Evolutionary conservation across 2,113 vertebrate genomes (phyloP).

Genomic region (Macrotis lagotis): DNA sequence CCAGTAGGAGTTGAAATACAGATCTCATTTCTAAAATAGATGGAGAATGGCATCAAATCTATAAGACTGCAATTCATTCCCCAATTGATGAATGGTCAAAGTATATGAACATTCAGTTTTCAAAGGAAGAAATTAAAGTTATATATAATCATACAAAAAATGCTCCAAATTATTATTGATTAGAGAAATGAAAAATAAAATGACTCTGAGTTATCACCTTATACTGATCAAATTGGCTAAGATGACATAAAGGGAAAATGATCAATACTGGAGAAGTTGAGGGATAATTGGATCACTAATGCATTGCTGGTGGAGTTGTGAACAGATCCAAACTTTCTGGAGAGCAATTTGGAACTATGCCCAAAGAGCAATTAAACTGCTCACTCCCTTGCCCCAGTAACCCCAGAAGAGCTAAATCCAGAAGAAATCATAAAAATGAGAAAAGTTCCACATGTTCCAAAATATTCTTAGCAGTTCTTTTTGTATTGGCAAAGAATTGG

Average conservation of each 20-base stretch:
- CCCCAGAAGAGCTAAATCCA: neutral
- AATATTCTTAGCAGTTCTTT: too few species aligned
- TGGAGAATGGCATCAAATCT: neutral
- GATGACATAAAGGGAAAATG: too few species aligned
- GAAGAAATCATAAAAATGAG: neutral
- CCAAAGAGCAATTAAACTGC: neutral
- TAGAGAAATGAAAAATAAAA: neutral
- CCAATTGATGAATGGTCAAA: neutral
- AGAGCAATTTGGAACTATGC: neutral
- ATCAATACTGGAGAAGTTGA: neutral
- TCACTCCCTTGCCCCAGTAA: neutral
- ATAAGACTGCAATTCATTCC: neutral
- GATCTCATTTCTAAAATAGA: neutral
- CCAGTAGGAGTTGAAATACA: too few species aligned
- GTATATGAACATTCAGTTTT: neutral
- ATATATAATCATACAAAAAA: neutral
- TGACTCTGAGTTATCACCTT: neutral
- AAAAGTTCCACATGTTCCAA: too few species aligned
- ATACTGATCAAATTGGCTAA: neutral
- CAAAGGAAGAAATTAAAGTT: neutral
- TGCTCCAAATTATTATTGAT: neutral
- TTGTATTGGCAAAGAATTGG: too few species aligned
- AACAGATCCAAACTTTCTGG: neutral
- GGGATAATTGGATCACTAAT: neutral
- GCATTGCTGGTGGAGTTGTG: neutral